phyloP scores from a whole-genome alignment of 2,888 invertebrate species.

The Timandra comae region DNA sequence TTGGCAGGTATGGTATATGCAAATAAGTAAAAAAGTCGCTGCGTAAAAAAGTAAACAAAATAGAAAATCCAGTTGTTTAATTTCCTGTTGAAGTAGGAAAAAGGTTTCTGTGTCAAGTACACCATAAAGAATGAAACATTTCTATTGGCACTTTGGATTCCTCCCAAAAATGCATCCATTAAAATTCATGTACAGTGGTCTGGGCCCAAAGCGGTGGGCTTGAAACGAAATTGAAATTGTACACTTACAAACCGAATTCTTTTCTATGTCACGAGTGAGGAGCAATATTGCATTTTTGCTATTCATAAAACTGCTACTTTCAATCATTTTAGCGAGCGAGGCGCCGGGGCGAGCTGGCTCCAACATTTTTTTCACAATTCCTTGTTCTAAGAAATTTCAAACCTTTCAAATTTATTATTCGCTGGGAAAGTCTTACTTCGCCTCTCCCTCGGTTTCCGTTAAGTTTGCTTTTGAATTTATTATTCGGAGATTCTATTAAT shows the following conservation, averaged over 20 bases:
- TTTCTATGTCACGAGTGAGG: slow-evolving; percentile 26
- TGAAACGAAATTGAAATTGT: slow-evolving; percentile 26
- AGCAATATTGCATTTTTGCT: slow-evolving; percentile 34
- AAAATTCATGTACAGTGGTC: slow-evolving; percentile 29
- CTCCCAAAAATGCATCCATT: slow-evolving; percentile 20
- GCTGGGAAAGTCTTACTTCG: slow-evolving; percentile 1
- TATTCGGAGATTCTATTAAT: slow-evolving; percentile 4
- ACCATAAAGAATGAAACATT: slow-evolving; percentile 8
- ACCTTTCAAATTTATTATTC: slow-evolving; percentile 11
- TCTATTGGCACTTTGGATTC: slow-evolving; percentile 17
- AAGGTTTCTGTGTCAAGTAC: slow-evolving; percentile 8
- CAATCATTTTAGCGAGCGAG: slow-evolving; percentile 22
- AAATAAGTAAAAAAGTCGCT: too few relatives aligned
- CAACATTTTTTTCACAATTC: slow-evolving; percentile 16
- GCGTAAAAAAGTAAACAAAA: too few relatives aligned
- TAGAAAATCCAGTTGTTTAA: too few relatives aligned
- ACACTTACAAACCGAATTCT: slow-evolving; percentile 15
- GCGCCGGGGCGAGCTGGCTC: too few relatives aligned
- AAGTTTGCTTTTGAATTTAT: background rate
- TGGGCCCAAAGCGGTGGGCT: slow-evolving; percentile 13
- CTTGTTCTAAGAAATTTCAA: slow-evolving; percentile 19
- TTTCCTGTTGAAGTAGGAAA: too few relatives aligned
- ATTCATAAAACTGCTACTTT: slow-evolving; percentile 28
- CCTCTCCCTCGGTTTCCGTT: slow-evolving; percentile 1
- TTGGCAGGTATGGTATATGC: too few relatives aligned